Evolutionary conservation across 2,888 invertebrate genomes (phyloP).

Genomic region (Amiota communis): DNA sequence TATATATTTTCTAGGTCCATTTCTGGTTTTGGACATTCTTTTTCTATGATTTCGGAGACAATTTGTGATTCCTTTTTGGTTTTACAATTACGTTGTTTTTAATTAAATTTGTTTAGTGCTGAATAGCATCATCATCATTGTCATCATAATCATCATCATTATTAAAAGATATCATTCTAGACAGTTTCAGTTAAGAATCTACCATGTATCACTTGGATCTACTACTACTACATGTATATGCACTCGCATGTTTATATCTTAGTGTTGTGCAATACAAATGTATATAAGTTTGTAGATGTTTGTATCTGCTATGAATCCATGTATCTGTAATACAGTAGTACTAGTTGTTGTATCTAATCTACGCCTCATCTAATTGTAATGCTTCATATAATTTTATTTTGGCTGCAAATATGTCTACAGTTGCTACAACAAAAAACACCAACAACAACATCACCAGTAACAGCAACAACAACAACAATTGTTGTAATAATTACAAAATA

Average conservation of each 20-base stretch:
- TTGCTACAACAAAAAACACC: slow-evolving; percentile 28
- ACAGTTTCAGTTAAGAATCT: no score
- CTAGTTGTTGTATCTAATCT: background rate
- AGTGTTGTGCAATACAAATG: no score
- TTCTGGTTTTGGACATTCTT: no score
- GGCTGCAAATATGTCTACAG: slow-evolving; percentile 10
- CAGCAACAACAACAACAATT: slow-evolving; percentile 62
- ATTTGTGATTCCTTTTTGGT: background rate
- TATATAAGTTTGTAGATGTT: no score
- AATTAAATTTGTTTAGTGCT: no score
- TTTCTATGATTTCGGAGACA: background rate
- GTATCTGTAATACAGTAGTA: background rate
- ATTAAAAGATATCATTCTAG: no score
- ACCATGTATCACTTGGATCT: no score
- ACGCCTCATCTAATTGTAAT: slow-evolving; percentile 68
- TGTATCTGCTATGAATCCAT: background rate
- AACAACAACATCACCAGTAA: slow-evolving; percentile 49
- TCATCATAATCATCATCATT: no score
- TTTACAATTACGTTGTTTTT: background rate
- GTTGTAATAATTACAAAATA: slow-evolving; percentile 55
- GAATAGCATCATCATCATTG: no score
- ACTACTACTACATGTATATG: no score
- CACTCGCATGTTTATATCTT: no score
- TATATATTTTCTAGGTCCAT: no score
- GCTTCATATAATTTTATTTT: slow-evolving; percentile 57